Evolutionary conservation across 2,888 invertebrate species (phyloP), one percentile per base, ranked within the genome.

Genomic region (Patella caerulea): DNA sequence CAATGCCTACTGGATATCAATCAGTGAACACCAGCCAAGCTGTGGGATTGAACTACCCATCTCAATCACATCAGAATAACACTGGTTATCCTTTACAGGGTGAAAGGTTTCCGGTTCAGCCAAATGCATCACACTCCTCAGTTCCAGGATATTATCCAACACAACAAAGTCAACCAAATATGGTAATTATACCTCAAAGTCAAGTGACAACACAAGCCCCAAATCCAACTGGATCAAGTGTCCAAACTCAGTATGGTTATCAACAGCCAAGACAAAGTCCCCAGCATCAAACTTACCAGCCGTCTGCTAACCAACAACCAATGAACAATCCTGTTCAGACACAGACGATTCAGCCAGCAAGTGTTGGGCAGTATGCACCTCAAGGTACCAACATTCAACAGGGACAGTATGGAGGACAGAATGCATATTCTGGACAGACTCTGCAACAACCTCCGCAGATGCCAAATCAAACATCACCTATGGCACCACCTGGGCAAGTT

Each of bases 251-350:
- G 4, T 71, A 77, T 45, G 14, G 24, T 11, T 72, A 56, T 24
- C 76, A 75, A 52, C 75, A 74, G 73, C 77, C 76, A 69, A 34
- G 55, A 14, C 73, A 45, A 14, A 19, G 12, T 45, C 75, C 71
- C 69, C 79, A 75, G 70, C 78, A 72, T 17, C 77, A 53, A 34
- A 54, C 56, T 71, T 17, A 17, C 19, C 74, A 55, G 59, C 76
- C 71, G 54, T 24, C 70, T n/a, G 9, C n/a, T 7, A 75, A 69
- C 15, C 77, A 76, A 56, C 76, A 72, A 29, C 55, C 55, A 69
- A 70, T n/a, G 34, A 52, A n/a, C 55, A 45, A 76, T 29, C 52
- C 72, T 34, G 72, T 53, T 71, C 71, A 75, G 75, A 65, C 17
- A 19, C 76, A 70, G 17, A 45, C 45, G 45, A 45, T n/a, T 12